phyloP scores from a whole-genome alignment of 2,888 invertebrate species.

The Drosophila subsilvestris region DNA sequence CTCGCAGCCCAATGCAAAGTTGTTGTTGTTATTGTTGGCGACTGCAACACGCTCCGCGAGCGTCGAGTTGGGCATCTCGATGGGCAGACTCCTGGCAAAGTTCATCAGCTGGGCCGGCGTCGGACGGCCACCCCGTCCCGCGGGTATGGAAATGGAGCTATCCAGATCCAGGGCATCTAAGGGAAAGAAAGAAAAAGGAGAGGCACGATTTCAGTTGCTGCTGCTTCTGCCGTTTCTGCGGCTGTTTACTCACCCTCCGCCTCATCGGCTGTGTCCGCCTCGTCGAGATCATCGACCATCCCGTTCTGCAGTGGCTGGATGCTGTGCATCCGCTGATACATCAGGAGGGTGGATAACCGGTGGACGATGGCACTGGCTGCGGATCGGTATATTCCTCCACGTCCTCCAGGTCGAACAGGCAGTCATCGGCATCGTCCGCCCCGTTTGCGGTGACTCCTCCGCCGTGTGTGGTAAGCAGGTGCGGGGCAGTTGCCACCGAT shows the following conservation, averaged over 20 bases:
- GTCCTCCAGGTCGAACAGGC: slow-evolving; percentile 91
- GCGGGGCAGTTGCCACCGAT: slow-evolving; percentile 33
- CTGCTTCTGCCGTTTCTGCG: not conserved
- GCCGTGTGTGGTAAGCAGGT: slow-evolving; percentile 20
- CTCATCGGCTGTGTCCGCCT: slow-evolving; percentile 91
- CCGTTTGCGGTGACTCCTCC: slow-evolving; percentile 1
- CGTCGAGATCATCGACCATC: slow-evolving; percentile 87
- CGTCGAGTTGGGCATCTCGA: slow-evolving; percentile 88
- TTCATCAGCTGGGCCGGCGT: slow-evolving; percentile 61
- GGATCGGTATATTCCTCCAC: slow-evolving; percentile 62
- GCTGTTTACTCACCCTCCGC: slow-evolving; percentile 87
- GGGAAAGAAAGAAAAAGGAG: not conserved
- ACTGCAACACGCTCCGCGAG: slow-evolving; percentile 61
- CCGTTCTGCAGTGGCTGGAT: slow-evolving; percentile 56
- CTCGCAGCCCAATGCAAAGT: slow-evolving; percentile 54
- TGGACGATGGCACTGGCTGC: slow-evolving; percentile 26
- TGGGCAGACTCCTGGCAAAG: slow-evolving; percentile 91
- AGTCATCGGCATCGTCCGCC: slow-evolving; percentile 87
- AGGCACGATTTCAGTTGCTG: not conserved
- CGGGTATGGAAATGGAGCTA: slow-evolving; percentile 79
- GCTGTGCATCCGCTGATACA: slow-evolving; percentile 49
- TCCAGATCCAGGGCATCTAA: slow-evolving; percentile 83
- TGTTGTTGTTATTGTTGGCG: slow-evolving; percentile 52
- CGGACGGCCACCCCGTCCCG: slow-evolving; percentile 47
- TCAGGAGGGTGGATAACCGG: slow-evolving; percentile 12